Conservation (phyloP, 2,888 invertebrate genomes). For the Drosophila barbarae region DNA sequence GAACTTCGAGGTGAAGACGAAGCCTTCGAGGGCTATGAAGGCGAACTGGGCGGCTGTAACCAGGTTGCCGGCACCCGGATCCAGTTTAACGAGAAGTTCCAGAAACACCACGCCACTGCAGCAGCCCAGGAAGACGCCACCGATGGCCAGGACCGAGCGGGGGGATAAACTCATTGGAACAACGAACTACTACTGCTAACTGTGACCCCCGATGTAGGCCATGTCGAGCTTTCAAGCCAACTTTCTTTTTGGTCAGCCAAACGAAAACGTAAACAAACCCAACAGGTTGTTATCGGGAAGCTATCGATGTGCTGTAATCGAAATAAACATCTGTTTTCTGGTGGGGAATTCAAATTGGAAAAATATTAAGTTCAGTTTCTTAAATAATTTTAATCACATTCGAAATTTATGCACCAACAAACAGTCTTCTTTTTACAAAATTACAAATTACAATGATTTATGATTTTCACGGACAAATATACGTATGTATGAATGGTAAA, state of each 20-base stretch:
- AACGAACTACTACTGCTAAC: not conserved
- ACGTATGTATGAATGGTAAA: not conserved
- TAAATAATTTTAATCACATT: slow-evolving; percentile 21
- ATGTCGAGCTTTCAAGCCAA: slow-evolving; percentile 29
- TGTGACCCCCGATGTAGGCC: slow-evolving; percentile 13
- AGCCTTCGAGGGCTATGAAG: slow-evolving; percentile 94
- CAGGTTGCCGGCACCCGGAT: slow-evolving; percentile 95
- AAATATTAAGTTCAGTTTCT: not conserved
- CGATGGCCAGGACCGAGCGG: slow-evolving; percentile 85
- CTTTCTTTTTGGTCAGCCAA: slow-evolving; percentile 30
- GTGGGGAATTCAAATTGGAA: not conserved
- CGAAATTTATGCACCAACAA: slow-evolving; percentile 17
- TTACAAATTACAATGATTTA: slow-evolving; percentile 18
- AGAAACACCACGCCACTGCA: slow-evolving; percentile 92
- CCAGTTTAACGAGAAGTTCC: slow-evolving; percentile 91
- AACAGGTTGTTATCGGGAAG: slow-evolving; percentile 39
- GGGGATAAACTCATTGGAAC: slow-evolving; percentile 4
- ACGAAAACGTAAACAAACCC: slow-evolving; percentile 27
- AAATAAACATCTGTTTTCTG: slow-evolving; percentile 8
- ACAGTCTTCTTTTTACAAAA: slow-evolving; percentile 18
- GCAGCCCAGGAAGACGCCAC: slow-evolving; percentile 90
- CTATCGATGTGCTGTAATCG: not conserved
- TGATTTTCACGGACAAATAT: slow-evolving; percentile 2
- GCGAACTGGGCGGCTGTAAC: slow-evolving; percentile 97
- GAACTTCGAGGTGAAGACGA: slow-evolving; percentile 90